A percentile compares a stretch with the other conserved stretches of the same genome.
Evolutionary conservation across 2,888 invertebrate genomes (phyloP).

Genomic region (Caenorhabditis zanzibari): DNA sequence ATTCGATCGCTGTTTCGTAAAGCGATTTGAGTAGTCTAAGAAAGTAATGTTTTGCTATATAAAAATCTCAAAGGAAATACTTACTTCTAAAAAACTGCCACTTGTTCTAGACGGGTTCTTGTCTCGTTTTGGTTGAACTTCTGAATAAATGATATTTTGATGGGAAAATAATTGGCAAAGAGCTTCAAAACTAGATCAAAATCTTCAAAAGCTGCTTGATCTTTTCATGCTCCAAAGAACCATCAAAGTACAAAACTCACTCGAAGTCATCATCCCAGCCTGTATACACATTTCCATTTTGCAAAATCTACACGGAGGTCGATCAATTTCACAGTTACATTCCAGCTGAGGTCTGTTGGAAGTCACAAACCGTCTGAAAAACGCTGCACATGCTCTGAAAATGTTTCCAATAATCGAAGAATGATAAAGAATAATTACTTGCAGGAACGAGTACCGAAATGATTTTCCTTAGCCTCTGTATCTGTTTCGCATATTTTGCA

Average conservation of each 20-base stretch:
- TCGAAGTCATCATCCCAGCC: constrained; percentile 37
- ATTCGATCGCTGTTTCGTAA: constrained; percentile 39
- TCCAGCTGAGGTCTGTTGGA: constrained; percentile 29
- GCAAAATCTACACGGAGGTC: constrained; percentile 34
- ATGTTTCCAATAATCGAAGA: neutral
- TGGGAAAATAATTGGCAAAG: too few species aligned
- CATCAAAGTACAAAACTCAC: too few species aligned
- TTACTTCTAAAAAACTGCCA: constrained; percentile 18
- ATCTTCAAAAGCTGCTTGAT: too few species aligned
- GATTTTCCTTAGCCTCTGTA: constrained; percentile 6
- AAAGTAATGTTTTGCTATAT: neutral
- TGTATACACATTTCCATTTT: constrained; percentile 34
- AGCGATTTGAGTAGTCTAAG: constrained; percentile 29
- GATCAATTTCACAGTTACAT: constrained; percentile 41
- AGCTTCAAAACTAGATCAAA: too few species aligned
- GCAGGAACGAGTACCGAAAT: constrained; percentile 39
- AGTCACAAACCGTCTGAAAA: constrained; percentile 44
- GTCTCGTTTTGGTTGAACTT: constrained; percentile 46
- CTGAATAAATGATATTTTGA: neutral
- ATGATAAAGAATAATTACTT: constrained; percentile 3
- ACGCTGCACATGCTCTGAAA: constrained; percentile 49
- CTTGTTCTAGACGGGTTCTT: constrained; percentile 24
- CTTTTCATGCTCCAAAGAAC: too few species aligned
- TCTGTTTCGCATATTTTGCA: constrained; percentile 28
- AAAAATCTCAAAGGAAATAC: neutral